Conservation (phyloP, 2,797 vertebrate genomes). For the Falco concolor region DNA sequence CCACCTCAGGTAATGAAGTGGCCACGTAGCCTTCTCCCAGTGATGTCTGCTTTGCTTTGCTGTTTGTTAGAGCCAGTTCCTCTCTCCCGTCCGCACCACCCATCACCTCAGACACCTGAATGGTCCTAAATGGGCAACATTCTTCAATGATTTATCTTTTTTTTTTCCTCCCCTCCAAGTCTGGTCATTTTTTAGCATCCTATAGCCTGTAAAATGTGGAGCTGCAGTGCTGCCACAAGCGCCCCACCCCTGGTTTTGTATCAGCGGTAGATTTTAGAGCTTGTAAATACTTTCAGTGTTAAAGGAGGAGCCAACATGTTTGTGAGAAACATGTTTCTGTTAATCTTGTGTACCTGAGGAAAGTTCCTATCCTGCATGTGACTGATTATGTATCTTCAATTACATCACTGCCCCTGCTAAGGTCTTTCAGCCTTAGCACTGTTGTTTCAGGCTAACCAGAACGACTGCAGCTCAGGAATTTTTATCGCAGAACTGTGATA, state of each 20-base stretch:
- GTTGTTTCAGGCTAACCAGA: background rate
- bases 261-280: background rate
- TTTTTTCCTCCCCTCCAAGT: background rate
- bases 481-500: background rate
- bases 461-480: background rate
- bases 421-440: background rate
- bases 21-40: background rate
- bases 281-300: background rate
- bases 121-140: background rate
- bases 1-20: constrained; percentile 84
- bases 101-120: background rate
- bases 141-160: background rate
- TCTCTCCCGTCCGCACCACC: constrained; percentile 55
- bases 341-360: background rate
- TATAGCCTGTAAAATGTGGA: background rate
- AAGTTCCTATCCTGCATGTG: background rate
- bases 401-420: background rate
- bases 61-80: background rate
- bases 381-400: rapidly evolving
- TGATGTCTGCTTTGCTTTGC: background rate
- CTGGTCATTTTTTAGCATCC: background rate
- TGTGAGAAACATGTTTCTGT: background rate
- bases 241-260: background rate
- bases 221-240: background rate
- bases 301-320: background rate